Percentiles rank a stretch among this genome's conserved stretches.
These are phyloP conservation scores for Lamproptera curius DNA, from an alignment of 2,888 invertebrate genomes.

Conservation along the genomic window DNA sequence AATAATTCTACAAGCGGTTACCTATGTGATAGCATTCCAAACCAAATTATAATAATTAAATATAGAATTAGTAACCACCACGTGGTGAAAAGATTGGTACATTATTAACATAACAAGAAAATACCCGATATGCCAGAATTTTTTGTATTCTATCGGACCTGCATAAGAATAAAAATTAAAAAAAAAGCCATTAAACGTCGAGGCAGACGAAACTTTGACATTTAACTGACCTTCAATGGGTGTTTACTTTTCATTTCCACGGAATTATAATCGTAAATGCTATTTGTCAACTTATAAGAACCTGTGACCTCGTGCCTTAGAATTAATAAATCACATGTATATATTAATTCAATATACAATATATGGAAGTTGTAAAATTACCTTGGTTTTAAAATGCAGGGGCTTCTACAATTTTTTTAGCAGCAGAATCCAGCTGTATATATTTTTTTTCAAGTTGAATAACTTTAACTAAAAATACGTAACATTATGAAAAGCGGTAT, in stretches of 20 bases:
- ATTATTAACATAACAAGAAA: background rate
- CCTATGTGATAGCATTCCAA: background rate
- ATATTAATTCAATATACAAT: too few species aligned
- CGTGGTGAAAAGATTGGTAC: background rate
- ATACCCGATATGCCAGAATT: background rate
- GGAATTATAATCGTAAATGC: background rate
- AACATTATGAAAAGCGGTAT: too few species aligned
- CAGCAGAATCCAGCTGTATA: too few species aligned
- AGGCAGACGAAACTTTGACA: slow-evolving; percentile 3
- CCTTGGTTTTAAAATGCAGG: too few species aligned
- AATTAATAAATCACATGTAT: background rate
- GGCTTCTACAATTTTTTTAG: too few species aligned
- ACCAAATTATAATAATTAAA: background rate
- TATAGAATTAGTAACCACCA: background rate
- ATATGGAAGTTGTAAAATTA: too few species aligned
- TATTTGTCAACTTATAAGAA: background rate
- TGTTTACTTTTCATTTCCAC: slow-evolving; percentile 6
- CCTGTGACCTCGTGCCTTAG: slow-evolving; percentile 12
- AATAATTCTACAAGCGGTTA: background rate
- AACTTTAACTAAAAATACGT: too few species aligned
- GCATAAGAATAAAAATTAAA: background rate
- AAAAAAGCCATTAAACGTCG: slow-evolving; percentile 7
- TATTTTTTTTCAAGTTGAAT: too few species aligned
- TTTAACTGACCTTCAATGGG: slow-evolving; percentile 6
- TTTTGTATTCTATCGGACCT: background rate